These are phyloP conservation scores for Microctenopoma stevenorrisi DNA, from an alignment of 2,797 vertebrate genomes.

Conservation along the genomic window DNA sequence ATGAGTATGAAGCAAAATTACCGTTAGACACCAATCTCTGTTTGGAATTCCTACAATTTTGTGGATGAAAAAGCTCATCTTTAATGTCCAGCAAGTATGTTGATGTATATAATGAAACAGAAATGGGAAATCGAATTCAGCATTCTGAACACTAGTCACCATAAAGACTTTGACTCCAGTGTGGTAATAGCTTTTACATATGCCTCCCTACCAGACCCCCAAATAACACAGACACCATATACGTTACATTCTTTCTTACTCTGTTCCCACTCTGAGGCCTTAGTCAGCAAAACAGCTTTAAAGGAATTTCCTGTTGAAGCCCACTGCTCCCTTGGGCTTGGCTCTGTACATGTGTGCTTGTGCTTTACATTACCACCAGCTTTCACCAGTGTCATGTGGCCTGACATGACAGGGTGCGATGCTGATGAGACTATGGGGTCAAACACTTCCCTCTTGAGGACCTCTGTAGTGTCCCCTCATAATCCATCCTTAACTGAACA, in stretches of 20 bases:
- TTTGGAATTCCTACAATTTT: slow-evolving; percentile 7
- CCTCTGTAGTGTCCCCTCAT: slow-evolving; percentile 9
- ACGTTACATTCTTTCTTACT: slow-evolving; percentile 72
- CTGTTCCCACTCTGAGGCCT: slow-evolving; percentile 71
- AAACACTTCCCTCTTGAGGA: slow-evolving; percentile 59
- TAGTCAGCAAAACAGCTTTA: slow-evolving; percentile 80
- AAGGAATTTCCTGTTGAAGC: slow-evolving; percentile 83
- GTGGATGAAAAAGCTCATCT: slow-evolving; percentile 1
- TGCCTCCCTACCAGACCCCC: slow-evolving; percentile 59
- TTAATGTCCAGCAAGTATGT: slow-evolving; percentile 5
- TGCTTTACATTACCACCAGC: slow-evolving; percentile 57
- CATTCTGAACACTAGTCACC: background rate
- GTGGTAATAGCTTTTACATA: slow-evolving; percentile 60
- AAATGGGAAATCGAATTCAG: slow-evolving; percentile 5
- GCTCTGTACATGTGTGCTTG: slow-evolving; percentile 24
- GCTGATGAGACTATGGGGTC: slow-evolving; percentile 42
- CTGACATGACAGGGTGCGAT: slow-evolving; percentile 30
- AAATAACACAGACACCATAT: slow-evolving; percentile 61
- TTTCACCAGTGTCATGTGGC: slow-evolving; percentile 57
- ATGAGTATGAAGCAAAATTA: background rate
- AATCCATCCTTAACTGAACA: slow-evolving; percentile 57
- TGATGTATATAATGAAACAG: background rate
- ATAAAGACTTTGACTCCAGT: no score
- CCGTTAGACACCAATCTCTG: background rate
- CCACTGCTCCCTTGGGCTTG: slow-evolving; percentile 65